Evolutionary conservation across 2,113 vertebrate genomes (phyloP), one percentile per base, ranked within the genome.

Genomic region (Ammospiza nelsoni): DNA sequence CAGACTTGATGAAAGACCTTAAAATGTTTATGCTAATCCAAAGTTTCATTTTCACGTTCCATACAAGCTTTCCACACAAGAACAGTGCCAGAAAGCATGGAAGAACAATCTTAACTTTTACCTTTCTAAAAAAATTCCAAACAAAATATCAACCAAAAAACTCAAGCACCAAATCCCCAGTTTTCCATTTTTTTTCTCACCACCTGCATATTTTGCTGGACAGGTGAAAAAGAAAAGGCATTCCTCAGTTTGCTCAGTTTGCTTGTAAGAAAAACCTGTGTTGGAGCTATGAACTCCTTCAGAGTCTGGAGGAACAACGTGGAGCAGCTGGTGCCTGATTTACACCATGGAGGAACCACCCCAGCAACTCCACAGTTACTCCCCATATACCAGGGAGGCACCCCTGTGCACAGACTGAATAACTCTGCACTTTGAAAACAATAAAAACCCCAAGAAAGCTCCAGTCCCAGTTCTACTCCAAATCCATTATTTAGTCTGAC

Each of bases 401-500:
- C 15, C 3, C 6, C 3, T 10, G 1, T 4, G 22, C 20, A 46
- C n/a, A 35, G 49, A 49, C 44, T 6, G 7, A 89, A 58, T 49
- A 61, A 74, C 37, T 57, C 29, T 48, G 54, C 84, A 12, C 62
- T 41, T 23, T 8, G 55, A 35, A 89, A 87, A 79, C 46, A 85
- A 48, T 6, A 35, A 77, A 78, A 31, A 4, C 52, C 51, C 57
- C 33, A 15, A 80, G n/a, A 68, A 82, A 66, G 43, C 65, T 86
- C 71, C 23, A 44, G 46, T n/a, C 35, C 52, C 66, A 59, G 27
- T 71, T 63, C 78, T 48, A 15, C 39, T 95, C 82, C 92, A 91
- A 85, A 83, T 37, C 23, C 72, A 49, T 75, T 79, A 87, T 90
- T 94, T 73, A 66, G 75, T 79, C 84, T 94, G 88, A 66, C 90